Evolutionary conservation across 2,113 vertebrate species (phyloP).

Genomic region (Clarias gariepinus): DNA sequence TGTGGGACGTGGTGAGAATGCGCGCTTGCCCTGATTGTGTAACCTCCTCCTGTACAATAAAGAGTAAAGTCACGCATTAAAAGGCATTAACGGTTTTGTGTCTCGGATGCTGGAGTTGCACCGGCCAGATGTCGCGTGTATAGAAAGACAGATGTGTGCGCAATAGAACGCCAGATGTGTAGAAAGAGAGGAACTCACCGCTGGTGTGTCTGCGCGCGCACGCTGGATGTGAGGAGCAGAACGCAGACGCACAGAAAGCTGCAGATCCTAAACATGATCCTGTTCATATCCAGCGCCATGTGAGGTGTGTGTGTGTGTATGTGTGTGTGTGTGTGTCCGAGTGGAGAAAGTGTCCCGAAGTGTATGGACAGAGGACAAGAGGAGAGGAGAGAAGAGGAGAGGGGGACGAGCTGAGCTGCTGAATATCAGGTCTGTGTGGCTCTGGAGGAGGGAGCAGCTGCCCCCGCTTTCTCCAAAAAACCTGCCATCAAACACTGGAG

Average conservation of each 20-base stretch:
- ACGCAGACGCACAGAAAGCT: constrained; percentile 66
- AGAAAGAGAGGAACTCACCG: constrained; percentile 68
- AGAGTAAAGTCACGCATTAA: not conserved
- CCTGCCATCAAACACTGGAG: constrained; percentile 50
- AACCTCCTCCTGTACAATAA: not conserved
- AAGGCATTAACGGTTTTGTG: not conserved
- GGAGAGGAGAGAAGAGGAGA: constrained; percentile 56
- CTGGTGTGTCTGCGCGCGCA: constrained; percentile 67
- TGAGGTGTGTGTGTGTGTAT: constrained; percentile 54
- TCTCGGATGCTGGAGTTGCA: not conserved
- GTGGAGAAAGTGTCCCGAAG: constrained; percentile 59
- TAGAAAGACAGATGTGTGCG: not conserved
- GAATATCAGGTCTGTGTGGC: constrained; percentile 84
- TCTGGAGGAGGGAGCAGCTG: constrained; percentile 72
- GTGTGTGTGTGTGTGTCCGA: not conserved
- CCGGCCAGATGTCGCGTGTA: not conserved
- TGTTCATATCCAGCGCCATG: constrained; percentile 59
- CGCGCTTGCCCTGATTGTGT: not conserved
- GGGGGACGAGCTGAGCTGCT: constrained; percentile 68
- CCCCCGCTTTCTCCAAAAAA: constrained; percentile 59
- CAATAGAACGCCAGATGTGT: not conserved
- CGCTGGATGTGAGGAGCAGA: constrained; percentile 65
- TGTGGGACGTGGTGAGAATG: constrained; percentile 5
- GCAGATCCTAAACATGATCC: constrained; percentile 72
- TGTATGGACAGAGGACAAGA: constrained; percentile 48